Evolutionary conservation across 1,140 invertebrate species (phyloP), one percentile per base, ranked within the genome.

Genomic region (Drosophila parabipectinata): DNA sequence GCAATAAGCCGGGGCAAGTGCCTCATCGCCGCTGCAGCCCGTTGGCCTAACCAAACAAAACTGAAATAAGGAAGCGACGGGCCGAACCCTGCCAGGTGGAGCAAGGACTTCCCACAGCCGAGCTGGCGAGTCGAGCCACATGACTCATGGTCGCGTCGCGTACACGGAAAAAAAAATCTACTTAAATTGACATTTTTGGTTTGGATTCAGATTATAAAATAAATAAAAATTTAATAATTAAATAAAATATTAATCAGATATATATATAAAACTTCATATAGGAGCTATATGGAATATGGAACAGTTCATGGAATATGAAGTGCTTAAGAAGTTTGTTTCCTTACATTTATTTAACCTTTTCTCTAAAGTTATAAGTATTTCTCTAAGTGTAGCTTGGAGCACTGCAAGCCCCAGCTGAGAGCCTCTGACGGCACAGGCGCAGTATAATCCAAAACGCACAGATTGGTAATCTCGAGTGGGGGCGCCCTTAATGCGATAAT

Each of bases 41-140:
- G 79, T 73, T 87, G 83, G 75, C 60, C 73, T 77, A 81, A 62
- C 76, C 68, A 88, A 88, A 77, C 83, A 72, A 79, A 78, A 88
- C 83, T 88, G 76, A 88, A 37, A 80, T 51, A 18, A 57, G 57
- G 50, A 62, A 79, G 47, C 53, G 59, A 9, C 47, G 52, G 18
- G 69, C 21, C 54, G 55, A 66, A 59, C 56, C 39, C 61, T 61
- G 28, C 44, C 80, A 84, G 73, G 81, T 84, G 77, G 68, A 63
- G 72, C 72, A 73, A 69, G 81, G 81, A 79, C 76, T 15, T 64
- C 21, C 52, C 34, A 37, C 37, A 26, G 50, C 26, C 34, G 24
- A 26, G 34, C 39, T 59, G 45, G 9, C 44, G 9, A 15, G 66
- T 63, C 50, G 67, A 37, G 62, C 41, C 63, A 57, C 58, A 78